Base-by-base conservation (phyloP, 2,888 invertebrate genomes). In the Theretra japonica region DNA sequence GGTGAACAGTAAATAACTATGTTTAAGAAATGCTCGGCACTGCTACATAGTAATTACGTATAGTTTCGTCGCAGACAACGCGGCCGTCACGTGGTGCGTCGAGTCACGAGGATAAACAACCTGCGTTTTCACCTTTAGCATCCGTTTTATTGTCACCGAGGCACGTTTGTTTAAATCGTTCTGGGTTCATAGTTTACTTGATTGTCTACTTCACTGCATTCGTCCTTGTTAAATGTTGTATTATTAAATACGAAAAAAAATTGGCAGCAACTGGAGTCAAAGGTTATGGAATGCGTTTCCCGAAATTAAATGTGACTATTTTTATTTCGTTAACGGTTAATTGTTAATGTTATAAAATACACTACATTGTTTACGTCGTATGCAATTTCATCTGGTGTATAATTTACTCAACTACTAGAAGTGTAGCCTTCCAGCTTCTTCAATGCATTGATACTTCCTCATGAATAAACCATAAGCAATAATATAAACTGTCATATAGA, bases 71-170 rank as follows among this genome's bases (percentile, higher is more conserved):
- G 65, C 17, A 23, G 23, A 23, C 65, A 41, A 48, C 48, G 21
- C 65, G 5, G 48, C 17, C 65, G 62, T 50, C 70, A 33, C 48
- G 62, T 53, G 70, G 65, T 65, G 62, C 56, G 23, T 62, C 21
- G 30, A 53, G 19, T 68, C 57, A 68, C 17, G 28, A 48, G 58
- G 25, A 65, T 65, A 65, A 65, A 65, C 21, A 48, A 65, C 41
- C 48, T 65, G 17, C 41, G 62, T 62, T 62, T 62, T 33, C 33
- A 33, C 33, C 23, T 48, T 65, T 41, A 65, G 48, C 48, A 65
- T 65, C 65, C 65, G 65, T 48, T 48, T 21, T 65, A 65, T 48
- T 62, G 62, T 62, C 41, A 62, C 21, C 21, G 21, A 33, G 33
- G 21, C 33, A 60, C 33, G 21, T 41, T 62, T 62, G 19, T 33